These are phyloP conservation scores for Tetanocera ferruginea DNA, from an alignment of 2,888 invertebrate species.

Conservation along the genomic window DNA sequence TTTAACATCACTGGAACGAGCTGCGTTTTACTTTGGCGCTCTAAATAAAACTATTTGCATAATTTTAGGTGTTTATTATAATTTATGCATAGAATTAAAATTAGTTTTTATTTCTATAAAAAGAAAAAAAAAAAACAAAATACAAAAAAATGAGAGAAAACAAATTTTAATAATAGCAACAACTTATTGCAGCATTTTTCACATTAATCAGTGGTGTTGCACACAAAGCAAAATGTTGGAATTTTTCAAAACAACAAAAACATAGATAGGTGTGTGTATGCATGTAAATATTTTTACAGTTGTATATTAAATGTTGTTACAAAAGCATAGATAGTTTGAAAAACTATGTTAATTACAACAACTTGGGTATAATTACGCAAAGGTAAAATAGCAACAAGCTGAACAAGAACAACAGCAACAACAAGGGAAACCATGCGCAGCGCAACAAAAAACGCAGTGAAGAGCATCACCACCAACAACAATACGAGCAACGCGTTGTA, in stretches of 20 bases:
- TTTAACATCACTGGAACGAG: too few species aligned
- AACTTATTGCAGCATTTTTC: neutral
- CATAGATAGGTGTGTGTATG: neutral
- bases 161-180: neutral
- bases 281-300: neutral
- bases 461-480: neutral
- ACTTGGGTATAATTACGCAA: slow-evolving; percentile 18
- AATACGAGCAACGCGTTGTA: neutral
- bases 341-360: slow-evolving; percentile 23
- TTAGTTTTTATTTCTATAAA: too few species aligned
- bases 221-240: too few species aligned
- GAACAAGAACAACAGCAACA: slow-evolving; percentile 17
- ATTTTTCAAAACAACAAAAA: neutral
- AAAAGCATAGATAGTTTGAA: neutral
- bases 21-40: too few species aligned
- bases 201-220: neutral
- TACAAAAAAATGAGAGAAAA: neutral
- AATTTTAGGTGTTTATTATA: too few species aligned
- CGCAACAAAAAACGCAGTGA: neutral
- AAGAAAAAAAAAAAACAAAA: too few species aligned
- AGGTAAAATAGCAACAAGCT: neutral
- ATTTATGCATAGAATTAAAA: too few species aligned
- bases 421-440: neutral
- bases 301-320: neutral
- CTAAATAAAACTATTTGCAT: too few species aligned